phyloP scores from a whole-genome alignment of 2,888 invertebrate genomes.

The Eupithecia subumbrata region DNA sequence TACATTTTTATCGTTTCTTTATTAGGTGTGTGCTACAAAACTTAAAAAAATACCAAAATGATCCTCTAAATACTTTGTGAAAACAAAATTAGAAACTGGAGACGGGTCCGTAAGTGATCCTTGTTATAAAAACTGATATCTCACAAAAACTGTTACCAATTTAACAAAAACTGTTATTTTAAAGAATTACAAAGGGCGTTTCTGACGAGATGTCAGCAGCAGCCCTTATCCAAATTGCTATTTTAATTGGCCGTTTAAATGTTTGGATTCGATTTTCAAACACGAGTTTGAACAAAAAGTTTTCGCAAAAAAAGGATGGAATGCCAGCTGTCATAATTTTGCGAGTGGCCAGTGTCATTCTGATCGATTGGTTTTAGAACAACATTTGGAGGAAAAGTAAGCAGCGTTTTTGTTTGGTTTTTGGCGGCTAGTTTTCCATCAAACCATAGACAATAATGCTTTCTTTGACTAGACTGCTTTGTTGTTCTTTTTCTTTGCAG shows the following conservation, averaged over 20 bases:
- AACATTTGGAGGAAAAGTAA: conserved; percentile 12
- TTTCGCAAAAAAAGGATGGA: conserved; percentile 40
- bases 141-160: conserved; percentile 40
- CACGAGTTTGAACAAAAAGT: conserved; percentile 52
- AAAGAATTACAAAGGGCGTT: conserved; percentile 64
- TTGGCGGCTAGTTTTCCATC: neutral
- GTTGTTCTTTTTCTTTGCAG: neutral
- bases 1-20: conserved; percentile 6
- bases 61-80: conserved; percentile 32
- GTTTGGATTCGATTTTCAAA: conserved; percentile 68
- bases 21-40: conserved; percentile 30
- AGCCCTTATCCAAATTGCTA: conserved; percentile 63
- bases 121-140: conserved; percentile 59
- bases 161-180: conserved; percentile 63
- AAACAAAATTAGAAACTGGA: conserved; percentile 40
- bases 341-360: conserved; percentile 41
- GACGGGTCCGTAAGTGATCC: conserved; percentile 41
- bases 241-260: conserved; percentile 74
- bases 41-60: conserved; percentile 24
- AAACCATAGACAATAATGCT: neutral
- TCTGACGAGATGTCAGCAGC: conserved; percentile 59
- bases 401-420: neutral
- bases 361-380: conserved; percentile 32
- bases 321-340: conserved; percentile 47
- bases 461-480: neutral